Percentiles rank a stretch among this genome's conserved stretches.
phyloP scores from a whole-genome alignment of 2,113 vertebrate species.

The Actenoides hombroni region DNA sequence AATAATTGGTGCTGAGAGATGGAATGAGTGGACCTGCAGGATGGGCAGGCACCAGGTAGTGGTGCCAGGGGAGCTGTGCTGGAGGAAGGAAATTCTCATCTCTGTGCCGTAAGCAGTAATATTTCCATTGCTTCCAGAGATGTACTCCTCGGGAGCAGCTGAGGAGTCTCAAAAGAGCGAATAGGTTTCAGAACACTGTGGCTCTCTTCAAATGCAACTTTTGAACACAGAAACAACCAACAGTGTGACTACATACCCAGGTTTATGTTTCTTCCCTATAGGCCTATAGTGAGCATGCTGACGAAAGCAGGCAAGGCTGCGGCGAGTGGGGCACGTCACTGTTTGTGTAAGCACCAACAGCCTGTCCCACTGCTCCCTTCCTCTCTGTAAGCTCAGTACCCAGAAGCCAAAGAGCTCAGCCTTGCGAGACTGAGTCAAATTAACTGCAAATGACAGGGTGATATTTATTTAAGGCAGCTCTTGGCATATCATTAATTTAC shows the following conservation, averaged over 20 bases:
- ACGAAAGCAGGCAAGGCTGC: not conserved
- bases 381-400: not conserved
- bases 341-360: not conserved
- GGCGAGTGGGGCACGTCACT: not conserved
- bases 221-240: not conserved
- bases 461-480: not conserved
- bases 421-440: not conserved
- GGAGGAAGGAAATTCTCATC: not conserved
- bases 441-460: not conserved
- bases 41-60: not conserved
- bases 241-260: not conserved
- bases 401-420: not conserved
- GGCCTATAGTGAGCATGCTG: not conserved
- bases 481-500: not conserved
- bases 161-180: not conserved
- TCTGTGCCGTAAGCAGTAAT: not conserved
- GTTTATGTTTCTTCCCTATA: not conserved
- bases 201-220: not conserved
- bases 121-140: not conserved
- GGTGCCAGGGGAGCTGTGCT: not conserved
- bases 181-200: not conserved
- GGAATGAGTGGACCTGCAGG: not conserved
- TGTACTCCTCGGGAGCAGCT: not conserved
- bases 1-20: not conserved
- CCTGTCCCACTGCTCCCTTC: not conserved